Base-by-base conservation (phyloP, 1,140 invertebrate species). In the Cyclina sinensis region DNA sequence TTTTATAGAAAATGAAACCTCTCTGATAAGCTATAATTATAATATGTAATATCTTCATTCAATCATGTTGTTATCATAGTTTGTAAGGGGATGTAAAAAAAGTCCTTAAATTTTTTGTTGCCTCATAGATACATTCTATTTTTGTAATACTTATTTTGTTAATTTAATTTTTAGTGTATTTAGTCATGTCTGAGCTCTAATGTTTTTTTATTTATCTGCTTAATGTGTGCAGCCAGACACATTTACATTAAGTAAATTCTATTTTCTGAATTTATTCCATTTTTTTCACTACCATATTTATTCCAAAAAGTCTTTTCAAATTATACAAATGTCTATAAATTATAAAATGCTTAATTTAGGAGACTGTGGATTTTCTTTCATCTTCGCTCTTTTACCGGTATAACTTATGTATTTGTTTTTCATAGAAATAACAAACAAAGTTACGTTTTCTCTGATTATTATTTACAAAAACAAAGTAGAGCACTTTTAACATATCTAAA, bases 61-160 rank as follows among this genome's bases (percentile, higher is more conserved):
- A 18, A 4, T 74, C 70, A 74, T 74, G 70, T 74, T 74, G 70
- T 74, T 74, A 39, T 74, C 70, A 74, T 74, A 46, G 32, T 74
- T 74, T 74, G 70, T 74, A 74, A 74, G 70, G 57, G 21, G 18
- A 70, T 74, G 70, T 74, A 74, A n/a, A 74, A 39, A 74, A 16
- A 48, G n/a, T n/a, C n/a, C n/a, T n/a, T n/a, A n/a, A n/a, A n/a
- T n/a, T n/a, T 46, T 39, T 39, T 37, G 37, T 5, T 27, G 18
- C 21, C 37, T 74, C 70, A 74, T 74, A 46, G n/a, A 39, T 5
- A 74, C 39, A 74, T 74, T 74, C 21, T 74, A 74, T 74, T 74
- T 74, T 74, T 74, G 39, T 74, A 74, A 74, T 48, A 74, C 27
- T 48, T 27, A 24, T 43, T 43, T 74, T 16, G 46, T 74, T 3